A percentile compares a stretch with the other conserved stretches of the same genome.
Conservation (phyloP, 1,140 invertebrate species). For the Penaeus japonicus region DNA sequence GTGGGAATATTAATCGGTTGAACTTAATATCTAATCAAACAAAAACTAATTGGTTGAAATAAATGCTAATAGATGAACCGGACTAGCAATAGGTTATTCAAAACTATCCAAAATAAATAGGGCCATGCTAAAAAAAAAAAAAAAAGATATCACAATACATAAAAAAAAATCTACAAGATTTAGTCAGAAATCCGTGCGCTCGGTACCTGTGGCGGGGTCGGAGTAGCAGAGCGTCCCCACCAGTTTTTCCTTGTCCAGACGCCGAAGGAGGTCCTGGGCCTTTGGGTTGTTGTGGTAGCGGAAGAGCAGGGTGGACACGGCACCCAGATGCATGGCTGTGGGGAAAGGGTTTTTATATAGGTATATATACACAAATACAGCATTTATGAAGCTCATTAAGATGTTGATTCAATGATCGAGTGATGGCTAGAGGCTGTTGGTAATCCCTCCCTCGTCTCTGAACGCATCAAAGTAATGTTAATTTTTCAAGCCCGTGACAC, state of each 20-base stretch:
- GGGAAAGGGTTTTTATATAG: background rate
- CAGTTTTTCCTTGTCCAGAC: constrained; percentile 31
- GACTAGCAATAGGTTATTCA: too few species aligned
- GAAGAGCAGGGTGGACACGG: constrained; percentile 12
- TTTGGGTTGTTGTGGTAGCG: background rate
- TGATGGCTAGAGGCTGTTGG: too few species aligned
- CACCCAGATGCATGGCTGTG: constrained; percentile 41
- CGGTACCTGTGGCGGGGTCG: constrained; percentile 41
- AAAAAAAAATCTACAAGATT: too few species aligned
- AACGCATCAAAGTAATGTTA: background rate
- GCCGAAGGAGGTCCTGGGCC: background rate
- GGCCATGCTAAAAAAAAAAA: too few species aligned
- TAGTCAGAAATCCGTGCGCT: too few species aligned
- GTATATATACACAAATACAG: background rate
- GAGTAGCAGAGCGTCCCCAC: constrained; percentile 28
- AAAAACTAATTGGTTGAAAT: too few species aligned
- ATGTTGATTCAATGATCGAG: too few species aligned
- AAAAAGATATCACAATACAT: too few species aligned
- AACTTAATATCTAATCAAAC: too few species aligned
- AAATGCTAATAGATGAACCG: too few species aligned
- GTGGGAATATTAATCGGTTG: too few species aligned
- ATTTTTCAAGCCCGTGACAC: background rate
- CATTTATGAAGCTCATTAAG: background rate
- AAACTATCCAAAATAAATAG: too few species aligned
- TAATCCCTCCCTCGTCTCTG: background rate